Percentiles rank a stretch among this genome's conserved stretches.
phyloP scores from a whole-genome alignment of 1,140 invertebrate species.

The Campoletis sonorensis region DNA sequence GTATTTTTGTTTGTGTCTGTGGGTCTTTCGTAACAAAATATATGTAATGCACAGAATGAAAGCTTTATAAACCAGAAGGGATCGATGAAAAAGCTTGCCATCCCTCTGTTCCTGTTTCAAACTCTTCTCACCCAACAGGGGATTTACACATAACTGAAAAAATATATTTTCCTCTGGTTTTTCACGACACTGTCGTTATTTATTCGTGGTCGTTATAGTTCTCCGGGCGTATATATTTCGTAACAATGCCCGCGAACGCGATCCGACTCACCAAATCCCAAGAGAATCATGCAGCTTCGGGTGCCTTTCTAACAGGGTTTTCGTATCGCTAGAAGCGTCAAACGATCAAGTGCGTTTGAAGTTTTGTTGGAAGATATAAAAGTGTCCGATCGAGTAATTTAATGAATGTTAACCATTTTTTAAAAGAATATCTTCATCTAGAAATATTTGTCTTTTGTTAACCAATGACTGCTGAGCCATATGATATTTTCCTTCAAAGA shows the following conservation, averaged over 20 bases:
- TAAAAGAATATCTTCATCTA: no score
- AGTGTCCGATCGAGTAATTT: no score
- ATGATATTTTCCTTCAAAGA: no score
- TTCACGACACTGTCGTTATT: constrained; percentile 1
- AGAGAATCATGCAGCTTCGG: neutral
- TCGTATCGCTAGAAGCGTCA: no score
- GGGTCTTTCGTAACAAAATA: neutral
- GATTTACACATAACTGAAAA: neutral
- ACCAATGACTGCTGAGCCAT: no score
- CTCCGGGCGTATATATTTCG: neutral
- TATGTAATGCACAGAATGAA: neutral
- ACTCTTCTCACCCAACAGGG: neutral
- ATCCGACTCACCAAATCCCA: neutral
- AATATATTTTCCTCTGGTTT: neutral
- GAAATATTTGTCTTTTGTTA: no score
- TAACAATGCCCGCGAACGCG: neutral
- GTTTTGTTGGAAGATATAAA: no score
- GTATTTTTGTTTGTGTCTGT: constrained; percentile 5
- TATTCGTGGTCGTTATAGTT: neutral
- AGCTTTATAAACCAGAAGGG: constrained; percentile 11
- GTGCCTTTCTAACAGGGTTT: neutral
- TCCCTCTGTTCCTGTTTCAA: no score
- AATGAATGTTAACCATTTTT: no score
- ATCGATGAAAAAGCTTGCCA: neutral
- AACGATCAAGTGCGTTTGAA: no score